Evolutionary conservation across 2,113 vertebrate genomes (phyloP).

Genomic region (Geococcyx californianus): DNA sequence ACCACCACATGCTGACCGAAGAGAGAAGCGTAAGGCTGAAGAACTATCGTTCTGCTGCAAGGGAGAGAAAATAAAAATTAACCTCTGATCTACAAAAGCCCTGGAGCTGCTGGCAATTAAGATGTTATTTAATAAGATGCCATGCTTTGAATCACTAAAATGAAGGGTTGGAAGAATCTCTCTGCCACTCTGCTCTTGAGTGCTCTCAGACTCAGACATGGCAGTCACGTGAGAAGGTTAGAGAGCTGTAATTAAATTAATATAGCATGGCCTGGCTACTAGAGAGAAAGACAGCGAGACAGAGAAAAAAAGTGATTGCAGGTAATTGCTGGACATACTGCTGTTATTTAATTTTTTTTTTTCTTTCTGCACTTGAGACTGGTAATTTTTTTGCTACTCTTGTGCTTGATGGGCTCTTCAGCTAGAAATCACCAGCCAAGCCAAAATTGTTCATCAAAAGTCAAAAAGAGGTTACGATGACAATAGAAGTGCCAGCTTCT

Average conservation of each 20-base stretch:
- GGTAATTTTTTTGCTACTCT: not conserved
- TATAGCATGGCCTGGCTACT: not conserved
- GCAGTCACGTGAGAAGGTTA: not conserved
- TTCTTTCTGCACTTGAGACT: not conserved
- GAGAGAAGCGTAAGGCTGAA: not conserved
- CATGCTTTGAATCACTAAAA: slow-evolving; percentile 39
- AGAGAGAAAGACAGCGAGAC: not conserved
- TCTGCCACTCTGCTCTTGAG: not conserved
- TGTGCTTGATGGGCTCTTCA: not conserved
- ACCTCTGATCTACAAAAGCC: not conserved
- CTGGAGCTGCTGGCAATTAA: slow-evolving; percentile 31
- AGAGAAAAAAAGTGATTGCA: not conserved
- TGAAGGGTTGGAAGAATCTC: not conserved
- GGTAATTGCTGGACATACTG: not conserved
- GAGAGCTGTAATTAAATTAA: slow-evolving; percentile 50
- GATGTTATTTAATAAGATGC: slow-evolving; percentile 33
- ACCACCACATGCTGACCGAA: not conserved
- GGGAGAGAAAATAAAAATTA: slow-evolving; percentile 48
- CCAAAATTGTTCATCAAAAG: not conserved
- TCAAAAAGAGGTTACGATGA: not conserved
- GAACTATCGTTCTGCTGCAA: not conserved
- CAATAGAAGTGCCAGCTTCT: not conserved
- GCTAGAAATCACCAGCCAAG: not conserved
- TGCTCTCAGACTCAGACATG: not conserved
- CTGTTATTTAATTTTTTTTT: not conserved